phyloP scores from a whole-genome alignment of 2,888 invertebrate species.

The Metacarcinus magister region DNA sequence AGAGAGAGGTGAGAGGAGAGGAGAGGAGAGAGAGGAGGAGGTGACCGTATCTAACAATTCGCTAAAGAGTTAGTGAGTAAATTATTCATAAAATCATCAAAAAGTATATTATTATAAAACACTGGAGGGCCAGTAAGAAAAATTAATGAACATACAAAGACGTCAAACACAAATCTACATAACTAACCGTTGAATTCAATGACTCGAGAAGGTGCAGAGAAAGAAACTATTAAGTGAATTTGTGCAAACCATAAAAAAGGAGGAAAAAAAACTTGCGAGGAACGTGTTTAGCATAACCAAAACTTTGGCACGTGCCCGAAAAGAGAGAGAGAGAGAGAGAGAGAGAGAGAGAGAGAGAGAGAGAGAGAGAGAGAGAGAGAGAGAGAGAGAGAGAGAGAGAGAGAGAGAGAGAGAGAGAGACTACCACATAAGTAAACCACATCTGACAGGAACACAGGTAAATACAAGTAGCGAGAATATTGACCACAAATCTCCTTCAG shows the following conservation, averaged over 20 bases:
- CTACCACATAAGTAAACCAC: neutral
- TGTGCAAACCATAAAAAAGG: neutral
- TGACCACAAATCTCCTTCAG: neutral
- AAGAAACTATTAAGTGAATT: neutral
- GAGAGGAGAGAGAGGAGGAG: neutral
- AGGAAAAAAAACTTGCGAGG: neutral
- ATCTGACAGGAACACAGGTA: neutral
- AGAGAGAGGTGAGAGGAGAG: neutral
- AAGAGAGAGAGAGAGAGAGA: neutral
- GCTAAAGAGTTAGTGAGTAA: neutral
- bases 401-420: conserved; percentile 20
- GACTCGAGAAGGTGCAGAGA: neutral
- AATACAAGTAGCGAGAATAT: neutral
- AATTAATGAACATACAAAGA: neutral
- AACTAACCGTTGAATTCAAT: neutral
- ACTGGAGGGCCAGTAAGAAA: neutral
- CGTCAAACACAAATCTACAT: neutral
- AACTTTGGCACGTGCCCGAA: neutral
- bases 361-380: neutral
- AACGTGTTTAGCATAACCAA: neutral
- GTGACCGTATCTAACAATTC: neutral
- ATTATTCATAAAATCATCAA: neutral
- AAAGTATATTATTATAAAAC: neutral
- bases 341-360: neutral
- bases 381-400: conserved; percentile 56